A percentile compares a stretch with the other conserved stretches of the same genome.
Conservation (phyloP, 2,797 vertebrate genomes). For the Anguilla pacifica region DNA sequence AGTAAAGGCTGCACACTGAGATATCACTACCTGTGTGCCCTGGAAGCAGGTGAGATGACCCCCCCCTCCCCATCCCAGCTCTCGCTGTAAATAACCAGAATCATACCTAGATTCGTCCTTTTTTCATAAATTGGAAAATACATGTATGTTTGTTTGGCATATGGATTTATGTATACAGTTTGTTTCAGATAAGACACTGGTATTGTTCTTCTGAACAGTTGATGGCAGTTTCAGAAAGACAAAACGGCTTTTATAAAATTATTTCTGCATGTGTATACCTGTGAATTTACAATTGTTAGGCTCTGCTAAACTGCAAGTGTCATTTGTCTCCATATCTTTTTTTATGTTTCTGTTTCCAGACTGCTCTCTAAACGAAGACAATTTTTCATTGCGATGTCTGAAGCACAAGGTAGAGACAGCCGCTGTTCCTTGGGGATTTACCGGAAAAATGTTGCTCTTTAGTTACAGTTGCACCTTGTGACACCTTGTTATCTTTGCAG, state of each 20-base stretch:
- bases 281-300: neutral
- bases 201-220: neutral
- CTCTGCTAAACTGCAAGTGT: neutral
- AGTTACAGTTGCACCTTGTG: neutral
- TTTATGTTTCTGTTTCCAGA: conserved; percentile 69
- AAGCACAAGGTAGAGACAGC: conserved; percentile 96
- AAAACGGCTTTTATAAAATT: conserved; percentile 15
- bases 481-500: neutral
- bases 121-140: neutral
- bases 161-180: neutral
- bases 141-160: neutral
- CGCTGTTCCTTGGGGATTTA: neutral
- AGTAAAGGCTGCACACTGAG: conserved; percentile 97
- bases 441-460: conserved; percentile 44
- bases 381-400: conserved; percentile 97
- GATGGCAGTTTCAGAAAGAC: neutral
- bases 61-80: neutral
- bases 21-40: conserved; percentile 95
- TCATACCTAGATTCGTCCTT: neutral
- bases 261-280: neutral
- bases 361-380: conserved; percentile 97
- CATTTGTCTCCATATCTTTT: neutral
- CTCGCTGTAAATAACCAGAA: neutral
- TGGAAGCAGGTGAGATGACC: conserved; percentile 86
- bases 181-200: neutral